phyloP scores from a whole-genome alignment of 2,113 vertebrate genomes.

The Chrysochloris asiatica region DNA sequence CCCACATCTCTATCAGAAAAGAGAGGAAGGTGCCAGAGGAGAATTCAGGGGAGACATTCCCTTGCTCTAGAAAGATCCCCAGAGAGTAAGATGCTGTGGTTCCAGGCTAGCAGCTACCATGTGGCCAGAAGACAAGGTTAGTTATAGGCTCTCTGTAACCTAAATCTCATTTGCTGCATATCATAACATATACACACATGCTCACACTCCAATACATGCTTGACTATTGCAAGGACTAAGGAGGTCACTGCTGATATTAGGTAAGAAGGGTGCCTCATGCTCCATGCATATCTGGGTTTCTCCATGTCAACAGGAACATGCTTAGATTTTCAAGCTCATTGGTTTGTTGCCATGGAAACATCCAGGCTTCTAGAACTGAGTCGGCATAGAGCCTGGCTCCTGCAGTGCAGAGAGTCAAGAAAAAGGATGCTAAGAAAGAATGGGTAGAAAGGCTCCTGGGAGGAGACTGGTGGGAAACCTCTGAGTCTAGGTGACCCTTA shows the following conservation, averaged over 20 bases:
- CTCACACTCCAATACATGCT: neutral
- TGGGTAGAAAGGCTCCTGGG: neutral
- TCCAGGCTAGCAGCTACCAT: neutral
- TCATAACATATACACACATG: neutral
- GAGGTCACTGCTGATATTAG: neutral
- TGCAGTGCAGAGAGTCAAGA: constrained; percentile 32
- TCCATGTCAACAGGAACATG: constrained; percentile 22
- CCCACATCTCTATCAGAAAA: neutral
- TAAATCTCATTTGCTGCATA: constrained; percentile 37
- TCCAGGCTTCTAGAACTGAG: constrained; percentile 53
- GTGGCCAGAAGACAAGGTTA: constrained; percentile 10
- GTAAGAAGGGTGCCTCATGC: neutral
- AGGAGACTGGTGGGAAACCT: neutral
- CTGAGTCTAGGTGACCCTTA: neutral
- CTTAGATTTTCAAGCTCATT: constrained; percentile 38
- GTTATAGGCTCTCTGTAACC: constrained; percentile 12
- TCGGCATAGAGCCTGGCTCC: constrained; percentile 39
- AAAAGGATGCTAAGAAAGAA: neutral
- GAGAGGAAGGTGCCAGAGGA: neutral
- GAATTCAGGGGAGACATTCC: constrained; percentile 7
- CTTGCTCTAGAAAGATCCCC: constrained; percentile 48
- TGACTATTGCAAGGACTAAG: neutral
- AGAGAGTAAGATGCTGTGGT: constrained; percentile 2
- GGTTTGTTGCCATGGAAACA: constrained; percentile 72
- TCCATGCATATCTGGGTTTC: constrained; percentile 22